Evolutionary conservation across 2,113 vertebrate genomes (phyloP).

Genomic region (Cavia porcellus): DNA sequence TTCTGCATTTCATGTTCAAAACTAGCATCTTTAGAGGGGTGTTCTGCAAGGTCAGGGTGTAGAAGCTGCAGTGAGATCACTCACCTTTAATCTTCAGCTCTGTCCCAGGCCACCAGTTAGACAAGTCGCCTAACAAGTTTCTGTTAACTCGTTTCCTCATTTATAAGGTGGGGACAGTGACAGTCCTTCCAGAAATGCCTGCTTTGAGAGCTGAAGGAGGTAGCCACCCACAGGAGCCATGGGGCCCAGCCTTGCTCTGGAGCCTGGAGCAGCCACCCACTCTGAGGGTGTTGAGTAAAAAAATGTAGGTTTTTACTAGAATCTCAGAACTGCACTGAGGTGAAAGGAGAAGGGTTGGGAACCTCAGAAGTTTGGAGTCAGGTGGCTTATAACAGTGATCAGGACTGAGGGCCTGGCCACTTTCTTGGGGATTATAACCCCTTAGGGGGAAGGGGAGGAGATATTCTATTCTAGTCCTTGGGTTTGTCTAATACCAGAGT

Average conservation of each 20-base stretch:
- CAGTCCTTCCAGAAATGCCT: background rate
- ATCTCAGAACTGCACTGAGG: background rate
- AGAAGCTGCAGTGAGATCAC: background rate
- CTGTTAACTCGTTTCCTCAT: constrained; percentile 9
- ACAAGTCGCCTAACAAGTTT: constrained; percentile 11
- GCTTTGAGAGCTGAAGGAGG: background rate
- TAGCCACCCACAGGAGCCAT: background rate
- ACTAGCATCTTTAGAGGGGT: background rate
- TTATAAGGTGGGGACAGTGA: background rate
- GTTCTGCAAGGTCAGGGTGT: background rate
- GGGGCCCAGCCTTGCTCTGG: background rate
- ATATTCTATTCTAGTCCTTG: background rate
- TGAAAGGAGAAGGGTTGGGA: background rate
- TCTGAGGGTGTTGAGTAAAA: background rate
- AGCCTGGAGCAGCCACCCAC: background rate
- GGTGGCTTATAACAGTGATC: background rate
- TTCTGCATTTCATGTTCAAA: background rate
- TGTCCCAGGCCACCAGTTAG: background rate
- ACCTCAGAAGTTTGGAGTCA: background rate
- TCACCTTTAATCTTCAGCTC: background rate
- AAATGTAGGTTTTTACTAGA: background rate
- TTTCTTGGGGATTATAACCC: background rate
- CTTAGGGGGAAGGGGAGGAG: background rate
- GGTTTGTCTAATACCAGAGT: background rate
- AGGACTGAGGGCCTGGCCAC: background rate